These are phyloP conservation scores for Nanorana parkeri DNA, from an alignment of 2,113 vertebrate genomes.

Conservation along the genomic window DNA sequence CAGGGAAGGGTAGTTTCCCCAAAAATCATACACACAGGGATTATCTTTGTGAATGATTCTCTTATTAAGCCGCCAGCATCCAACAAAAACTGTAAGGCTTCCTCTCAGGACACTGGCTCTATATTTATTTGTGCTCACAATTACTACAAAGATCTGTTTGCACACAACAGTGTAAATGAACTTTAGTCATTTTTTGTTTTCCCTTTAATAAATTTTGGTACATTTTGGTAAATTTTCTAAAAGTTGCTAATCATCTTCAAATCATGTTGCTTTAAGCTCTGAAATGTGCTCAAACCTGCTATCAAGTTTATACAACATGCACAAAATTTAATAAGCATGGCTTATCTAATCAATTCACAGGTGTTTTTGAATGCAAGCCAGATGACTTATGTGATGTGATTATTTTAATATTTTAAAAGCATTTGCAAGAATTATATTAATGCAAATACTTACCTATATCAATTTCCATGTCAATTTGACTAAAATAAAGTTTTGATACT, in stretches of 20 bases:
- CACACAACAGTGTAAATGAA: too few species aligned
- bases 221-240: too few species aligned
- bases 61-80: too few species aligned
- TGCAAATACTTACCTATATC: neutral
- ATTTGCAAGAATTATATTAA: conserved; percentile 18
- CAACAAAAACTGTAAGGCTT: too few species aligned
- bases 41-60: too few species aligned
- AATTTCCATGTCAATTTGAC: neutral
- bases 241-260: neutral
- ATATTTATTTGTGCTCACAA: too few species aligned
- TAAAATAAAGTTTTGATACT: neutral
- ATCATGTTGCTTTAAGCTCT: neutral
- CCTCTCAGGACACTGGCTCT: too few species aligned
- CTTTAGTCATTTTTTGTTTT: too few species aligned
- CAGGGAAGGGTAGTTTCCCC: too few species aligned
- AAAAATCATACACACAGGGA: too few species aligned
- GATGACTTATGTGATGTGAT: conserved; percentile 26
- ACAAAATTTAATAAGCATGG: neutral
- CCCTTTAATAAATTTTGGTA: neutral
- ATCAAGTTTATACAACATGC: neutral
- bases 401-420: conserved; percentile 40
- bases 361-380: conserved; percentile 20
- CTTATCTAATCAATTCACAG: conserved; percentile 40
- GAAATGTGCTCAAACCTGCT: neutral
- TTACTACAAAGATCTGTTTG: too few species aligned